Evolutionary conservation across 1,140 invertebrate genomes (phyloP).

Genomic region (Brachionus calyciflorus): DNA sequence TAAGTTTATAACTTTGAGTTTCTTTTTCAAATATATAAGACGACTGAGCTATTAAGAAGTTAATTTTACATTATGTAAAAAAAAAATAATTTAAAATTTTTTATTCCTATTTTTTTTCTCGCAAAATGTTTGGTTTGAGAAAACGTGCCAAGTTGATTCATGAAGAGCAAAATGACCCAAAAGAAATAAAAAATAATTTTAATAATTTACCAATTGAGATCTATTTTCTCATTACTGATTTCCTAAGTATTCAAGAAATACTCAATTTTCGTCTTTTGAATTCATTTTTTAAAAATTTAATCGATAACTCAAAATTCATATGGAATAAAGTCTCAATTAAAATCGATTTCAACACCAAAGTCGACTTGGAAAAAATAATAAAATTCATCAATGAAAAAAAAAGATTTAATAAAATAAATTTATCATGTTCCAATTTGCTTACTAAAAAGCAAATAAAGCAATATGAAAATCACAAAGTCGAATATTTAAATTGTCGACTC

Average conservation of each 20-base stretch:
- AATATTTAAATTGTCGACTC: neutral
- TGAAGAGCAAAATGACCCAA: neutral
- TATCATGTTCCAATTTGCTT: neutral
- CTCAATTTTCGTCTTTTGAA: neutral
- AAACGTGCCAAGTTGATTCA: constrained; percentile 28
- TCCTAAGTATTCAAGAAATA: neutral
- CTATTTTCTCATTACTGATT: constrained; percentile 18
- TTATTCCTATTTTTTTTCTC: neutral
- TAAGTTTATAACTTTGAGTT: too few relatives aligned
- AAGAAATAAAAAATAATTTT: too few relatives aligned
- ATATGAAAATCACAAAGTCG: too few relatives aligned
- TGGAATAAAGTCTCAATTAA: constrained; percentile 16
- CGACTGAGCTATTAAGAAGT: neutral
- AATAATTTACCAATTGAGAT: constrained; percentile 9
- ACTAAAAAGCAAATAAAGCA: neutral
- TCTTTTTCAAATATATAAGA: too few relatives aligned
- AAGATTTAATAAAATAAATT: neutral
- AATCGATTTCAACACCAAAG: neutral
- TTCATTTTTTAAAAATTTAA: constrained; percentile 1
- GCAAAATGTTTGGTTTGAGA: constrained; percentile 32
- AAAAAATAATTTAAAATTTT: constrained; percentile 6
- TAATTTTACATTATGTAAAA: neutral
- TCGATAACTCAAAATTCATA: constrained; percentile 22
- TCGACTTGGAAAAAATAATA: neutral
- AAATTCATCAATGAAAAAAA: neutral